Conservation (phyloP, 2,888 invertebrate genomes). For the Troglohyphantes excavatus region DNA sequence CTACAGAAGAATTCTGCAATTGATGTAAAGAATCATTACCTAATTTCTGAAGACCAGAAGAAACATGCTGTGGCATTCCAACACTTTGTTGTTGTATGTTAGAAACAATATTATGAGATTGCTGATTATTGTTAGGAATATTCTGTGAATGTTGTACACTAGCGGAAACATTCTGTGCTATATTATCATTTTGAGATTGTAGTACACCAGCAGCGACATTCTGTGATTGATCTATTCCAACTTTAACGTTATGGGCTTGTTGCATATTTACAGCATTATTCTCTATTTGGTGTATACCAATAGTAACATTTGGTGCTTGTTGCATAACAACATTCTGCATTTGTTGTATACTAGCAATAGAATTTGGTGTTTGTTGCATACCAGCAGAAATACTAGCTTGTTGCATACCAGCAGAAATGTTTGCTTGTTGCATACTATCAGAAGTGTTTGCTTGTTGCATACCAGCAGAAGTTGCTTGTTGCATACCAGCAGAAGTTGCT, state of each 20-base stretch:
- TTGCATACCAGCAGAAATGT: not conserved
- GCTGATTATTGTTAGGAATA: constrained; percentile 3
- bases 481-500: not conserved
- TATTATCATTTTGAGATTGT: constrained; percentile 24
- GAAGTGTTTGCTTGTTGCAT: not conserved
- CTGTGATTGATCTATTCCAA: constrained; percentile 34
- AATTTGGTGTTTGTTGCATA: not conserved
- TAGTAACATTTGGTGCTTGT: not conserved
- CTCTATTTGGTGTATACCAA: not conserved
- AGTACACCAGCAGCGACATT: constrained; percentile 1
- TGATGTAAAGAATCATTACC: constrained; percentile 11
- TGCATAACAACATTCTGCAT: not conserved
- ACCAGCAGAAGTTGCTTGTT: not conserved
- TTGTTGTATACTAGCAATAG: not conserved
- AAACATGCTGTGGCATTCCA: constrained; percentile 16
- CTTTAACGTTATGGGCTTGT: constrained; percentile 6
- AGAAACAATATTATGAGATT: not conserved
- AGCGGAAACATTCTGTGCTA: constrained; percentile 38
- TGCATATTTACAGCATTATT: not conserved
- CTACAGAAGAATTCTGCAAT: constrained; percentile 28
- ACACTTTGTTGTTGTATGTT: not conserved
- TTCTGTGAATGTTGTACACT: constrained; percentile 35
- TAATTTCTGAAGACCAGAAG: constrained; percentile 1
- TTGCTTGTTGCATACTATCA: not conserved
- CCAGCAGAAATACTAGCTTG: not conserved